Conservation (phyloP, 92 coral and sea anemone genomes). For the Isaurus tuberculatus region DNA sequence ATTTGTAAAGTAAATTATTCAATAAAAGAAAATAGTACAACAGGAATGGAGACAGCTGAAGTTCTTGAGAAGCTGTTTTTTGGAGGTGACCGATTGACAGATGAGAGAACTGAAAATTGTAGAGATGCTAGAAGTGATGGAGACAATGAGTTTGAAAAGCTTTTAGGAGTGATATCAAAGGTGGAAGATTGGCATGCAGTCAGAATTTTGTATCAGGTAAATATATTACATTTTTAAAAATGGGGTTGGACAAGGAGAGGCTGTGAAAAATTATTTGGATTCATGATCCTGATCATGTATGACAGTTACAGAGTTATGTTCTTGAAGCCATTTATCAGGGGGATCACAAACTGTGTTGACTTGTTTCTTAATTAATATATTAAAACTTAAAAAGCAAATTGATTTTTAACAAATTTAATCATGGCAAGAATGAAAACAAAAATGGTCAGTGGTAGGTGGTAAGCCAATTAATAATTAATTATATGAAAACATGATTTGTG, state of each 20-base stretch:
- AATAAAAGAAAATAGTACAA: too few species aligned
- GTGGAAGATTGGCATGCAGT: constrained; percentile 75
- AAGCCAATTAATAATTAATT: background rate
- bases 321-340: background rate
- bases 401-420: too few species aligned
- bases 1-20: too few species aligned
- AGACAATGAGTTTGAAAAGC: constrained; percentile 44
- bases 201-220: constrained; percentile 67
- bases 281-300: background rate
- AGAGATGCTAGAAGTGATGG: constrained; percentile 74
- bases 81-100: constrained; percentile 73
- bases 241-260: background rate
- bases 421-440: background rate
- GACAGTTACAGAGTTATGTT: background rate
- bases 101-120: constrained; percentile 60
- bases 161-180: constrained; percentile 58
- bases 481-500: too few species aligned
- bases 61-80: constrained; percentile 49
- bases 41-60: constrained; percentile 30
- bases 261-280: background rate
- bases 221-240: background rate
- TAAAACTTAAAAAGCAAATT: background rate
- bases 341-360: background rate
- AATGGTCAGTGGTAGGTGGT: background rate
- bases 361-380: too few species aligned